These are phyloP conservation scores for Hydropsyche tenuis DNA, from an alignment of 1,140 invertebrate species.

Conservation along the genomic window DNA sequence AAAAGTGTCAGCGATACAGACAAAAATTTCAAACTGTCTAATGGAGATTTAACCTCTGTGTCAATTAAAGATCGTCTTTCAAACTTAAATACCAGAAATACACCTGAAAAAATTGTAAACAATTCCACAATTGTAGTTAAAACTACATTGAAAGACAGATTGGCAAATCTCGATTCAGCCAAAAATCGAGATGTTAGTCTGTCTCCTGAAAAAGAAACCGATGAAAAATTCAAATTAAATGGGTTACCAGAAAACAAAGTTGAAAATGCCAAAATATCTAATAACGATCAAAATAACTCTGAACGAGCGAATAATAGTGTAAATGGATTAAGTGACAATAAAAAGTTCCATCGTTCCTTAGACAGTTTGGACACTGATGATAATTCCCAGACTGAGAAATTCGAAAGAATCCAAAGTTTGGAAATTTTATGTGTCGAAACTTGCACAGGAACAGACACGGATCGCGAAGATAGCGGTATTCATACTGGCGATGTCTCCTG, in stretches of 20 bases:
- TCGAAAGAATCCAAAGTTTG: slow-evolving; percentile 71
- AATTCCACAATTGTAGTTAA: slow-evolving; percentile 47
- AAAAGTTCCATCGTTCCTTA: slow-evolving; percentile 68
- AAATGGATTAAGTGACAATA: slow-evolving; percentile 44
- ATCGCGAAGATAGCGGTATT: slow-evolving; percentile 82
- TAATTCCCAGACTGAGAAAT: slow-evolving; percentile 63
- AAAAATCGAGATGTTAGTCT: slow-evolving; percentile 60
- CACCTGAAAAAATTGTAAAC: slow-evolving; percentile 57
- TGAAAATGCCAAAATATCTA: slow-evolving; percentile 49
- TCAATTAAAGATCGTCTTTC: slow-evolving; percentile 66
- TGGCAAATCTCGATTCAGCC: slow-evolving; percentile 62
- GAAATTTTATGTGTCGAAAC: slow-evolving; percentile 67
- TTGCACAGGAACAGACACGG: slow-evolving; percentile 67
- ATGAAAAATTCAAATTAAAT: slow-evolving; percentile 40
- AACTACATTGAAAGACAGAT: slow-evolving; percentile 65
- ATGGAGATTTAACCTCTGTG: slow-evolving; percentile 60
- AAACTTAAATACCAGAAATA: slow-evolving; percentile 64
- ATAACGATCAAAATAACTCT: slow-evolving; percentile 32
- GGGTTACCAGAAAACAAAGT: slow-evolving; percentile 53
- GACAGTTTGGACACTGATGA: slow-evolving; percentile 69
- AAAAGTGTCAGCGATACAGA: slow-evolving; percentile 64
- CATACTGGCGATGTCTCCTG: slow-evolving; percentile 81
- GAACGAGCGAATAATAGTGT: slow-evolving; percentile 38
- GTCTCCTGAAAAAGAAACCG: slow-evolving; percentile 57
- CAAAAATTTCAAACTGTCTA: slow-evolving; percentile 59